Conservation (phyloP, 2,113 vertebrate species). For the Poeciliopsis occidentalis region DNA sequence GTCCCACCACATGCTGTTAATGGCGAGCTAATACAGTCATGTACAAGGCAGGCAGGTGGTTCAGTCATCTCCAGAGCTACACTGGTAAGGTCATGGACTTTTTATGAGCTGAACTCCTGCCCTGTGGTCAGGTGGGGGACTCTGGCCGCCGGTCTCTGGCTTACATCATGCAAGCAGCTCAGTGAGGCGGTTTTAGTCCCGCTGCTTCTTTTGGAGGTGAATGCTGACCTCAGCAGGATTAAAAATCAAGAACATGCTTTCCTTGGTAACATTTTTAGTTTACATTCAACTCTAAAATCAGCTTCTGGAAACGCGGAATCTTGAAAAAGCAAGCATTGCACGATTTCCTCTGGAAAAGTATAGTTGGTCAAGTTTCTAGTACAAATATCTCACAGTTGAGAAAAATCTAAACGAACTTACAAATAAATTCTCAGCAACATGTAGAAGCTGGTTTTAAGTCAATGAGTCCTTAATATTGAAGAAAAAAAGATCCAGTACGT, state of each 20-base stretch:
- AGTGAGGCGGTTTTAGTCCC: neutral
- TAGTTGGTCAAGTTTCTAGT: too few relatives aligned
- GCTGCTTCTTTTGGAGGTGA: neutral
- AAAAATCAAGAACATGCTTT: neutral
- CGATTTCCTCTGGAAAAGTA: neutral
- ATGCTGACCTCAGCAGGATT: neutral
- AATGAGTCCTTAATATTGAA: too few relatives aligned
- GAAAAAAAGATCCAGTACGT: too few relatives aligned
- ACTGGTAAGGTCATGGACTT: constrained; percentile 46
- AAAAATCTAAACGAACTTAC: too few relatives aligned
- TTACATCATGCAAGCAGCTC: constrained; percentile 1
- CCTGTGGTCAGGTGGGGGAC: constrained; percentile 42
- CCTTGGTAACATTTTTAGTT: neutral
- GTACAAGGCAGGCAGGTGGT: constrained; percentile 41
- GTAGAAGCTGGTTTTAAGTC: too few relatives aligned
- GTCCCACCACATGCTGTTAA: constrained; percentile 52
- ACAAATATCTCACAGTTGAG: too few relatives aligned
- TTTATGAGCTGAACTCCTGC: constrained; percentile 46
- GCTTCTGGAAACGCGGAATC: neutral
- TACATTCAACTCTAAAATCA: neutral
- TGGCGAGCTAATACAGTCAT: constrained; percentile 42
- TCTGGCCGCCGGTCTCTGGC: constrained; percentile 20
- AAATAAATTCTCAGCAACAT: too few relatives aligned
- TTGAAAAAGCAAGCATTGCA: neutral
- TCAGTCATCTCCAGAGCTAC: constrained; percentile 38